phyloP scores from a whole-genome alignment of 2,113 vertebrate genomes.

The Hypanus sabinus region DNA sequence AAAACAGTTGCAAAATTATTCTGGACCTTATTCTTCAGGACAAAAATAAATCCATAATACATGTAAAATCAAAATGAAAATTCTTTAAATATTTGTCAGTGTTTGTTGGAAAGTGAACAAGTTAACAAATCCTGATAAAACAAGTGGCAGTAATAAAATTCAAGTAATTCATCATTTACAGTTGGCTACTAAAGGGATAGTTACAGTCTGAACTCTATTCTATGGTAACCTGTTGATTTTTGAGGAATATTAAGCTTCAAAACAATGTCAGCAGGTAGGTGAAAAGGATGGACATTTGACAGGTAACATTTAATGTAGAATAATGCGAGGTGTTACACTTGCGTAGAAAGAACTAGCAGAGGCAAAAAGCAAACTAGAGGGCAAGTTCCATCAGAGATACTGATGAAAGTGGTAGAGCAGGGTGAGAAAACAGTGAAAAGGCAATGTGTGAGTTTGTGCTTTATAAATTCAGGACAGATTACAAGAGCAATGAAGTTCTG shows the following conservation, averaged over 20 bases:
- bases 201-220: background rate
- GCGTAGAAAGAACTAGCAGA: too few species aligned
- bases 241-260: background rate
- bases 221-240: background rate
- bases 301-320: too few species aligned
- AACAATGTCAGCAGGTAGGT: too few species aligned
- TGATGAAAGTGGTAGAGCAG: too few species aligned
- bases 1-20: background rate
- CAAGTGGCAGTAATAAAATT: background rate
- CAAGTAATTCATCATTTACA: background rate
- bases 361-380: too few species aligned
- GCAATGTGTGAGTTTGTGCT: too few species aligned
- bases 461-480: too few species aligned
- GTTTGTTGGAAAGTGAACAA: background rate
- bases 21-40: background rate
- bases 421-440: too few species aligned
- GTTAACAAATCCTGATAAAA: background rate
- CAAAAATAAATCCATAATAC: background rate
- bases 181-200: background rate
- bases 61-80: background rate
- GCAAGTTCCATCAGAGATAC: too few species aligned
- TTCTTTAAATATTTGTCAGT: background rate
- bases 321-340: too few species aligned
- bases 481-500: too few species aligned
- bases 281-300: too few species aligned